phyloP scores from a whole-genome alignment of 2,888 invertebrate genomes.

The Dicranocentrus wangi region DNA sequence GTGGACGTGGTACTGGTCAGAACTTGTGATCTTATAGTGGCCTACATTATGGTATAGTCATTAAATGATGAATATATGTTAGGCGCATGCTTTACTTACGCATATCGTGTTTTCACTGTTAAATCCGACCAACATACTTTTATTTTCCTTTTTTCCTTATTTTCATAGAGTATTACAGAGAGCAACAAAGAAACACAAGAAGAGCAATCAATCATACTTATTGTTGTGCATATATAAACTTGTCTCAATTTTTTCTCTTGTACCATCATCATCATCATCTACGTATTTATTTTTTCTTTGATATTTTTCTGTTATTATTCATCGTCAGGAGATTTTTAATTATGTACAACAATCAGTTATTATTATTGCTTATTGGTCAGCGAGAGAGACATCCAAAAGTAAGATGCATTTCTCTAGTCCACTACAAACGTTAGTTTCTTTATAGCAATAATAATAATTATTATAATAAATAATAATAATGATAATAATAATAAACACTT shows the following conservation, averaged over 20 bases:
- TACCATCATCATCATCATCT: slow-evolving; percentile 65
- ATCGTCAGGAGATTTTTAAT: slow-evolving; percentile 39
- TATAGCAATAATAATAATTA: slow-evolving; percentile 15
- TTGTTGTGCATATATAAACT: slow-evolving; percentile 14
- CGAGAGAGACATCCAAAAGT: not conserved
- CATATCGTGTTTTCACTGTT: too few relatives aligned
- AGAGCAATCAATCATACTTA: slow-evolving; percentile 36
- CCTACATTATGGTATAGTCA: too few relatives aligned
- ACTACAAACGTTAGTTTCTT: not conserved
- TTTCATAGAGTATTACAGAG: slow-evolving; percentile 1
- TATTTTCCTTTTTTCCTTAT: slow-evolving; percentile 36
- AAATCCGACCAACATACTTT: slow-evolving; percentile 55
- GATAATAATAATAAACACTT: not conserved
- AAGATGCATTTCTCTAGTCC: not conserved
- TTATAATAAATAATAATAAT: not conserved
- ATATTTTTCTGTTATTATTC: slow-evolving; percentile 15
- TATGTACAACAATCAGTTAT: slow-evolving; percentile 26
- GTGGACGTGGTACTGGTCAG: too few relatives aligned
- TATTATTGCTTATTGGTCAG: slow-evolving; percentile 21
- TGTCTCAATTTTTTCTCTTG: slow-evolving; percentile 26
- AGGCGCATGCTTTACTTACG: too few relatives aligned
- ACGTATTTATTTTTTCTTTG: slow-evolving; percentile 50
- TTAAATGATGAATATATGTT: too few relatives aligned
- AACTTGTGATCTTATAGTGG: too few relatives aligned
- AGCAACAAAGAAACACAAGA: slow-evolving; percentile 41